Evolutionary conservation across 2,113 vertebrate genomes (phyloP).

Genomic region (Ia io): DNA sequence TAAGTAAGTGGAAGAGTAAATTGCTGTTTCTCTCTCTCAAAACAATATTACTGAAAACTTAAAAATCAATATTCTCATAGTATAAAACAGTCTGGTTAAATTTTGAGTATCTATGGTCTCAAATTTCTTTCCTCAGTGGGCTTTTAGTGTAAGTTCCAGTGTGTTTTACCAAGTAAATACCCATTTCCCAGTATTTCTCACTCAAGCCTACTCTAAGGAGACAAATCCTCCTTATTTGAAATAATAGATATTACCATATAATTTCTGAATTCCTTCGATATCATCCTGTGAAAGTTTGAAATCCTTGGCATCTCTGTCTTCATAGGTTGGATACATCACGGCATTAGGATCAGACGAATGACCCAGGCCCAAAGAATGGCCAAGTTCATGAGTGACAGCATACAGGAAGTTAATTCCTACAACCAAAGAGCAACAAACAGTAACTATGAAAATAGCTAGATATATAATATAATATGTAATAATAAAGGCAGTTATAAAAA

Average conservation of each 20-base stretch:
- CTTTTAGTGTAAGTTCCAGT: neutral
- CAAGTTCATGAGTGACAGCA: constrained; percentile 88
- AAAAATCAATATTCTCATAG: neutral
- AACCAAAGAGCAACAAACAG: neutral
- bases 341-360: constrained; percentile 85
- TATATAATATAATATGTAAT: neutral
- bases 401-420: constrained; percentile 85
- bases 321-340: constrained; percentile 89
- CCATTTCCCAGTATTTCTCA: neutral
- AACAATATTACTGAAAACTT: neutral
- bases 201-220: neutral
- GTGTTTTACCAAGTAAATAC: neutral
- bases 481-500: neutral
- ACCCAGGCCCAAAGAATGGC: constrained; percentile 88
- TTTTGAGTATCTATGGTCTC: neutral
- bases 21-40: neutral
- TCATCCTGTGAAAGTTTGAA: constrained; percentile 86
- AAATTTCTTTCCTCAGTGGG: neutral
- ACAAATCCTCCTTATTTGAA: neutral
- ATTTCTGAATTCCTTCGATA: constrained; percentile 82
- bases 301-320: neutral
- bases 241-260: constrained; percentile 85
- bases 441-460: neutral
- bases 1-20: neutral
- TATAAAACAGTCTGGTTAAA: neutral